Conservation (phyloP, 2,797 vertebrate species). For the Percopsis omiscomaycus region DNA sequence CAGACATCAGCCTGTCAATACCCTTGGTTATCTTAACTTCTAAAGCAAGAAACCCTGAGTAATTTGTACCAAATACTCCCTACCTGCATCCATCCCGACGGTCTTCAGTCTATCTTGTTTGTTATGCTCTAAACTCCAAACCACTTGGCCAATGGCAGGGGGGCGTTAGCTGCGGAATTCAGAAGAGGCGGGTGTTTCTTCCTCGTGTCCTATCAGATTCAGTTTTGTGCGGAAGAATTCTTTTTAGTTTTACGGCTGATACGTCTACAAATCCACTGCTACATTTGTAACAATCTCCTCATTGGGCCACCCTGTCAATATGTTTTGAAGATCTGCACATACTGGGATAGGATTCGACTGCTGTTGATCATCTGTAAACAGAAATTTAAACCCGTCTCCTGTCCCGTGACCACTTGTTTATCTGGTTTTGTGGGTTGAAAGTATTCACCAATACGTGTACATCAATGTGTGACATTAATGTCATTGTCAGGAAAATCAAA, state of each 20-base stretch:
- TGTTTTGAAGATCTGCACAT: not conserved
- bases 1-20: not conserved
- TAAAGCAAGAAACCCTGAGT: not conserved
- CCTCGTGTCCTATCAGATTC: slow-evolving; percentile 46
- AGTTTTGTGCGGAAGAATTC: slow-evolving; percentile 15
- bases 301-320: not conserved
- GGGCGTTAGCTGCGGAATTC: slow-evolving; percentile 34
- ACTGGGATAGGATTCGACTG: not conserved
- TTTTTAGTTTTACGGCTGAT: not conserved
- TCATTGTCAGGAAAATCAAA: not conserved
- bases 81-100: slow-evolving; percentile 87
- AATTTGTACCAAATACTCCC: slow-evolving; percentile 35
- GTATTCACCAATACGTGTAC: not conserved
- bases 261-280: not conserved
- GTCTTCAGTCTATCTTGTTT: slow-evolving; percentile 78
- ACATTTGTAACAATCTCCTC: too few species aligned
- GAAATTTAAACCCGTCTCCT: slow-evolving; percentile 13
- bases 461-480: not conserved
- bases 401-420: slow-evolving; percentile 32
- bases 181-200: slow-evolving; percentile 33
- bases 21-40: not conserved
- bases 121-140: slow-evolving; percentile 63
- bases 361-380: slow-evolving; percentile 1
- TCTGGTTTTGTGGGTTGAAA: not conserved
- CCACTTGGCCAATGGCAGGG: slow-evolving; percentile 60